These are phyloP conservation scores for Nephrotoma guestfalica DNA, from an alignment of 2,888 invertebrate species.

Conservation along the genomic window DNA sequence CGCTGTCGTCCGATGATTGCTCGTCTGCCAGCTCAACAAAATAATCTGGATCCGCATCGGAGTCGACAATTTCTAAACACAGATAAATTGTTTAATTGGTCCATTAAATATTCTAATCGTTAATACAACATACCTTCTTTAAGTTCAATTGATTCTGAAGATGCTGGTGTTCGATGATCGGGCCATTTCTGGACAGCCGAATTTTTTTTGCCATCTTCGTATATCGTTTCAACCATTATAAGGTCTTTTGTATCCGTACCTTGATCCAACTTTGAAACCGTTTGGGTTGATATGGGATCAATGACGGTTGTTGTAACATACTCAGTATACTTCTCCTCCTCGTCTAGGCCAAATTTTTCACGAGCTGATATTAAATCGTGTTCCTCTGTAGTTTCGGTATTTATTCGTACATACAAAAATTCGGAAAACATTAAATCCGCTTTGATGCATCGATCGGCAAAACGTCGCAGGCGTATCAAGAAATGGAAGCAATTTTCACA, in stretches of 20 bases:
- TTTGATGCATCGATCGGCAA: conserved; percentile 9
- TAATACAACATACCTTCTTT: not conserved
- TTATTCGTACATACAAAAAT: conserved; percentile 8
- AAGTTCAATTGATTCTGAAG: not conserved
- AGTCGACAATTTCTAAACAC: not conserved
- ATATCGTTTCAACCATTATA: not conserved
- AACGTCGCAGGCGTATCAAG: conserved; percentile 5
- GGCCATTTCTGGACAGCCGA: not conserved
- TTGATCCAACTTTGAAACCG: conserved; percentile 7
- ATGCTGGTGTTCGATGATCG: not conserved
- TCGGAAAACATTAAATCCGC: conserved; percentile 10
- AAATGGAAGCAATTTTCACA: conserved; percentile 10
- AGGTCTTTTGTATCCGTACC: conserved; percentile 11
- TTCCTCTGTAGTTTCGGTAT: not conserved
- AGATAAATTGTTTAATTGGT: not conserved
- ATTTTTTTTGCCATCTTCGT: not conserved
- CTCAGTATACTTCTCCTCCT: not conserved
- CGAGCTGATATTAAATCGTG: conserved; percentile 4
- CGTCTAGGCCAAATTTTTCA: conserved; percentile 9
- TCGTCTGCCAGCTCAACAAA: not conserved
- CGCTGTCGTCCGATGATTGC: not conserved
- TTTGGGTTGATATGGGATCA: not conserved
- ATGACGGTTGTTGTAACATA: not conserved
- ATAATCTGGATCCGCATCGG: not conserved
- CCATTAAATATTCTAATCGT: not conserved